These are phyloP conservation scores for Stichodactyla helianthus DNA, from an alignment of 64 coral and sea anemone genomes.

Conservation along the genomic window DNA sequence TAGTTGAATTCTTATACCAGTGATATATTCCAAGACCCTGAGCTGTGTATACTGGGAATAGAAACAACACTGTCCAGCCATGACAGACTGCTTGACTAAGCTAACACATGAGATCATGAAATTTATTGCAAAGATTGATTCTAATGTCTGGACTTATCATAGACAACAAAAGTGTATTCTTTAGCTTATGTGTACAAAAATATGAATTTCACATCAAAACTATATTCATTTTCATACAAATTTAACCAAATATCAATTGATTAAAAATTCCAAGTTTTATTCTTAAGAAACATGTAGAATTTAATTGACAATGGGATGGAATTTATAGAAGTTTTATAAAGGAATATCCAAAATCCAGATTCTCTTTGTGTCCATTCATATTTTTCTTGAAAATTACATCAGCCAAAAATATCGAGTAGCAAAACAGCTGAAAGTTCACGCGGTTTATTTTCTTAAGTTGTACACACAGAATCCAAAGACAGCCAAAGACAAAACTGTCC, in stretches of 20 bases:
- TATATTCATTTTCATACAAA: background rate
- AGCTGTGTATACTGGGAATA: too few species aligned
- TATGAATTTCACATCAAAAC: background rate
- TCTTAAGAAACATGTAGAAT: too few species aligned
- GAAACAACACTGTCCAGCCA: too few species aligned
- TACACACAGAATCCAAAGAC: conserved; percentile 18
- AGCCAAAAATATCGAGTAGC: background rate
- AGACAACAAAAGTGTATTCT: background rate
- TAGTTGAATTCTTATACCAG: too few species aligned
- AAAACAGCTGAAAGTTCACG: background rate
- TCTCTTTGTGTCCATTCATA: background rate
- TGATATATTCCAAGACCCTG: too few species aligned
- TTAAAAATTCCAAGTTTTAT: too few species aligned
- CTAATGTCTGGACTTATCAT: too few species aligned
- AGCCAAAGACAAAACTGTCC: conserved; percentile 4
- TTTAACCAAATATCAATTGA: too few species aligned
- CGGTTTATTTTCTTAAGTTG: background rate
- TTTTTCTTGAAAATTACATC: background rate
- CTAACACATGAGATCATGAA: too few species aligned
- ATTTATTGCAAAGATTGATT: too few species aligned
- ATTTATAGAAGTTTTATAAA: background rate
- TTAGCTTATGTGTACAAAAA: background rate
- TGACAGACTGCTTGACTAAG: too few species aligned
- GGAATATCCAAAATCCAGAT: background rate
- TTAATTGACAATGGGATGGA: too few species aligned